Base-by-base conservation (phyloP, 2,888 invertebrate genomes). In the Punctoribates punctum region DNA sequence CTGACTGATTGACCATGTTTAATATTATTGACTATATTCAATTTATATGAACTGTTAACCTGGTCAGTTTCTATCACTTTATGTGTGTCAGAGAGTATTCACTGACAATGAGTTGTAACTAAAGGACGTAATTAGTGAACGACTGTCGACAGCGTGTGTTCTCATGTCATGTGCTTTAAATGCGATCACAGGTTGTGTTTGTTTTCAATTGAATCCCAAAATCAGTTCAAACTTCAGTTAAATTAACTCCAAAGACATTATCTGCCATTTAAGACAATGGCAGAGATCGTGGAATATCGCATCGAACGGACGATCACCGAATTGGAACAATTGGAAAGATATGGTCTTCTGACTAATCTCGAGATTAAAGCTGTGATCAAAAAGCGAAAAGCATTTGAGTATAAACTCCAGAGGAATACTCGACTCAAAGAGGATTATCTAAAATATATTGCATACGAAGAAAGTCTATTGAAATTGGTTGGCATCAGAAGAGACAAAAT, bases 241-340 rank as follows among this genome's bases (percentile, higher is more conserved):
- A 65, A n/a, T 51, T 11, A 51, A 8, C 8, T 34, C 8, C 4
- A 34, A 34, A 34, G 34, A 34, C 34, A 34, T 34, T 34, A 34
- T 8, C 34, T 2, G 8, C 9, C 6, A 65, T 70, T 42, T 23
- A 42, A 72, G 13, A 27, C 46, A 81, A 93, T 94, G 93, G 90
- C 91, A 17, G 94, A 94, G 85, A 88, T 89, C 84, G 91, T 92
- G 1, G 90, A 91, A 82, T 88, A 89, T 83, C 88, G 89, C 82
- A 87, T 91, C 81, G 93, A 94, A 86, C 88, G 89, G 79, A 89
- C 91, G 87, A 88, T 92, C 81, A 89, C 89, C 78, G 92, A 92
- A 83, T 87, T 94, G 82, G 91, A 93, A 83, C 89, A 91, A 82
- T 89, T 94, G 89, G 87, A 89, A 81, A 87, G 89, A 81, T 88